Conservation (phyloP, 2,888 invertebrate genomes). For the Ligdia adustata region DNA sequence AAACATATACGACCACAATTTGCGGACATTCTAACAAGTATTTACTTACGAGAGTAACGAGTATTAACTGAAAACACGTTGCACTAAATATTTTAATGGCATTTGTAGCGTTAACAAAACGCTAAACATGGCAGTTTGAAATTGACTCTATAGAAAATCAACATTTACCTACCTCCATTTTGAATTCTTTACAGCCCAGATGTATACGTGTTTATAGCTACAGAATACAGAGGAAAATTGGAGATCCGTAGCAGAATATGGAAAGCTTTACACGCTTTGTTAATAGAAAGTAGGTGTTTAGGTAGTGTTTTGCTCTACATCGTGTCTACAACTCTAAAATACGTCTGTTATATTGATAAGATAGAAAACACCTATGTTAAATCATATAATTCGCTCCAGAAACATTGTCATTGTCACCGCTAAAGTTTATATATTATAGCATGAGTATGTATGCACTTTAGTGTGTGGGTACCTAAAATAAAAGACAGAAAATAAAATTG, state of each 20-base stretch:
- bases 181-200: conserved; percentile 56
- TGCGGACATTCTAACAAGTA: conserved; percentile 24
- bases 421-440: no score
- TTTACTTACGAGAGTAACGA: conserved; percentile 30
- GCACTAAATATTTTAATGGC: conserved; percentile 63
- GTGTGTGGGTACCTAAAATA: no score
- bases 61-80: conserved; percentile 44
- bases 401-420: no score
- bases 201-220: conserved; percentile 40
- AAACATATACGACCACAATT: conserved; percentile 18
- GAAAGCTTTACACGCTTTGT: background rate
- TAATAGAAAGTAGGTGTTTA: background rate
- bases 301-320: background rate
- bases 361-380: no score
- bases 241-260: conserved; percentile 39
- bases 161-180: conserved; percentile 62
- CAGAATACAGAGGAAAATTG: conserved; percentile 33
- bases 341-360: no score
- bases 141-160: conserved; percentile 68
- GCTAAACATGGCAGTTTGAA: conserved; percentile 74
- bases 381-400: no score
- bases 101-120: conserved; percentile 71
- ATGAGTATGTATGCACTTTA: no score
- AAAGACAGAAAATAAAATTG: no score
- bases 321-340: no score